phyloP scores from a whole-genome alignment of 2,113 vertebrate species.

The Actenoides hombroni region DNA sequence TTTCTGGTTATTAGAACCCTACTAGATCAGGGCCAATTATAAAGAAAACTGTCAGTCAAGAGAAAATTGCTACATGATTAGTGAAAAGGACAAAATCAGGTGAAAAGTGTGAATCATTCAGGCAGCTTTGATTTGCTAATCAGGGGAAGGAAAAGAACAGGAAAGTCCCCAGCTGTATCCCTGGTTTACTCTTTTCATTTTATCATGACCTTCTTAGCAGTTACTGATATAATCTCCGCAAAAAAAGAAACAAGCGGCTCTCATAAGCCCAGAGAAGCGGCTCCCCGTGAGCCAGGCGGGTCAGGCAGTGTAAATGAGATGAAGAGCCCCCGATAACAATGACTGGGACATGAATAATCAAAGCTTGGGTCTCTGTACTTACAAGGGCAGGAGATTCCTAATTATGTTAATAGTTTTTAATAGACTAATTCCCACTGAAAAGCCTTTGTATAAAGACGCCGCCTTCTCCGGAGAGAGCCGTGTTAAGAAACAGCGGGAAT shows the following conservation, averaged over 20 bases:
- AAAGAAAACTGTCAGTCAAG: slow-evolving; percentile 99
- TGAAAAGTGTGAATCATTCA: slow-evolving; percentile 98
- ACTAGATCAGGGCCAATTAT: slow-evolving; percentile 99
- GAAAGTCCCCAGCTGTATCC: slow-evolving; percentile 97
- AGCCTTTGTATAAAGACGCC: slow-evolving; percentile 70
- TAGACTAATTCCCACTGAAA: slow-evolving; percentile 84
- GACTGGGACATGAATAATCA: slow-evolving; percentile 88
- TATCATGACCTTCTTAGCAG: slow-evolving; percentile 96
- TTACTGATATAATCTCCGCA: slow-evolving; percentile 88
- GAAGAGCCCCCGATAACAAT: slow-evolving; percentile 81
- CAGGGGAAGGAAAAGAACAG: slow-evolving; percentile 89
- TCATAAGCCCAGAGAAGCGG: slow-evolving; percentile 79
- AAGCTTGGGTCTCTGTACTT: slow-evolving; percentile 80
- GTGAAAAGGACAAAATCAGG: slow-evolving; percentile 99
- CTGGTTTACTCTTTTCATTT: slow-evolving; percentile 95
- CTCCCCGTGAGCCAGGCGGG: slow-evolving; percentile 83
- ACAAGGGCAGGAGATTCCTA: slow-evolving; percentile 89
- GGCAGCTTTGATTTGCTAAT: slow-evolving; percentile 99
- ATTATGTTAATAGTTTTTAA: slow-evolving; percentile 97
- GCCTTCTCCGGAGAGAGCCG: slow-evolving; percentile 70
- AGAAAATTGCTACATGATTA: slow-evolving; percentile 99
- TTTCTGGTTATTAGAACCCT: slow-evolving; percentile 99
- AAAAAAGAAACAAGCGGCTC: slow-evolving; percentile 81
- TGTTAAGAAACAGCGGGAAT: slow-evolving; percentile 67
- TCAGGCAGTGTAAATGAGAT: slow-evolving; percentile 87